Base-by-base conservation (phyloP, 2,113 vertebrate genomes). In the Tauraco erythrolophus region DNA sequence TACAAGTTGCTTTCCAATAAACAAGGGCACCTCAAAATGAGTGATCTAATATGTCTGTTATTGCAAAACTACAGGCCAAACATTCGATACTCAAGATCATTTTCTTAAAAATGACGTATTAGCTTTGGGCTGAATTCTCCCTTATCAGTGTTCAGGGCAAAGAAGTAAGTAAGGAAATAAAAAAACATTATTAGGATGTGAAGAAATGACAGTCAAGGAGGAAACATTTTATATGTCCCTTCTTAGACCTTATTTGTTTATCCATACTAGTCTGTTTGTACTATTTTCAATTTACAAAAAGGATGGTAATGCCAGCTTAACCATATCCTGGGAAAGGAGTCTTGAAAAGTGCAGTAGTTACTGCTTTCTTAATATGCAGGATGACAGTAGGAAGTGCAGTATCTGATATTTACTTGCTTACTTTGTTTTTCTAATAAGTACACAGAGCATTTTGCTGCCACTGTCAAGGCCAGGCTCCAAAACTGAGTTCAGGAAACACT, bases 21-120 rank as follows among this genome's bases (percentile, higher is more conserved):
- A 88, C 57, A 89, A 89, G 54, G 37, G 41, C 51, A 92, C 46
- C 46, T 66, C n/a, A 70, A 78, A 95, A 78, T 11, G 78, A 62
- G 33, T 96, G 87, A 97, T 87, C 81, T 95, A 96, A 89, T 54
- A 61, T 60, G 80, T 95, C 81, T 92, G 89, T 57, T 93, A 90
- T 96, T 92, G 33, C 70, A 88, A 84, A 88, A n/a, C 15, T 76
- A 35, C 18, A 75, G 31, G 57, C 62, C 86, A 94, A 94, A 82
- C n/a, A 48, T 83, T 54, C 62, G 50, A 83, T 77, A 83, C 25
- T 83, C n/a, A 85, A 58, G 96, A 69, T 50, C 27, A 69, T 85
- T 92, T 66, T 80, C 56, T 88, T 71, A 62, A 77, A 89, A 93
- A 82, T 82, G 4, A 64, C 28, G 14, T 71, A 45, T 51, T 81